These are phyloP conservation scores for Dreissena polymorpha DNA, from an alignment of 1,140 invertebrate genomes.

Conservation along the genomic window DNA sequence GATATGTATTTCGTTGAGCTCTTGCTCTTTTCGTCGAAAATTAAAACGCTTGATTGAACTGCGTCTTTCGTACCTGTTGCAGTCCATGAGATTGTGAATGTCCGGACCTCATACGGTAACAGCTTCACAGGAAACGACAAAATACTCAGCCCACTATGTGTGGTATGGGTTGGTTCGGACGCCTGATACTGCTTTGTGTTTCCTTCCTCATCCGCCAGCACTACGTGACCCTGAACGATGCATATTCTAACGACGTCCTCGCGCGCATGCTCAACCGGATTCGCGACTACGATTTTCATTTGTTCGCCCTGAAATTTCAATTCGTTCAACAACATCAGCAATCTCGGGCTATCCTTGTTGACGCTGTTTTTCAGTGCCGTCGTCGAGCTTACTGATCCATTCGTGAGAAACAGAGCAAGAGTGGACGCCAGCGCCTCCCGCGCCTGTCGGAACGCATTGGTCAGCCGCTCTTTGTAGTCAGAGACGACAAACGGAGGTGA, in stretches of 20 bases:
- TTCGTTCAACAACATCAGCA: not conserved
- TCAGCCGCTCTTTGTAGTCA: slow-evolving; percentile 85
- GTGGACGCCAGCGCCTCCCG: no score
- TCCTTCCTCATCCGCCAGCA: not conserved
- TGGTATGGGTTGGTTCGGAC: not conserved
- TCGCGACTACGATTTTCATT: slow-evolving; percentile 37
- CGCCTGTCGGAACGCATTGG: not conserved
- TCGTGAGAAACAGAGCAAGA: no score
- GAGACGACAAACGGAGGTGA: slow-evolving; percentile 92
- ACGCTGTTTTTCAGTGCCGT: not conserved
- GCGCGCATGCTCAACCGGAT: slow-evolving; percentile 27
- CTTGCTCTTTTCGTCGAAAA: not conserved
- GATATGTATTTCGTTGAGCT: not conserved
- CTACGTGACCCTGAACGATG: not conserved
- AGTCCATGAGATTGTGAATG: not conserved
- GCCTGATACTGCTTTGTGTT: not conserved
- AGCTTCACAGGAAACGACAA: slow-evolving; percentile 13
- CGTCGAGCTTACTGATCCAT: slow-evolving; percentile 4
- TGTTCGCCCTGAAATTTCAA: not conserved
- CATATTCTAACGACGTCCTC: slow-evolving; percentile 25
- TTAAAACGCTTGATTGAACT: not conserved
- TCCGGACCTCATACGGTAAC: slow-evolving; percentile 39
- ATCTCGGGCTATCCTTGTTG: not conserved
- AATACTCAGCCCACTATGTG: not conserved
- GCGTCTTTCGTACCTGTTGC: no score